Percentiles rank a stretch among this genome's conserved stretches.
phyloP scores from a whole-genome alignment of 1,140 invertebrate genomes.

The Wasmannia auropunctata region DNA sequence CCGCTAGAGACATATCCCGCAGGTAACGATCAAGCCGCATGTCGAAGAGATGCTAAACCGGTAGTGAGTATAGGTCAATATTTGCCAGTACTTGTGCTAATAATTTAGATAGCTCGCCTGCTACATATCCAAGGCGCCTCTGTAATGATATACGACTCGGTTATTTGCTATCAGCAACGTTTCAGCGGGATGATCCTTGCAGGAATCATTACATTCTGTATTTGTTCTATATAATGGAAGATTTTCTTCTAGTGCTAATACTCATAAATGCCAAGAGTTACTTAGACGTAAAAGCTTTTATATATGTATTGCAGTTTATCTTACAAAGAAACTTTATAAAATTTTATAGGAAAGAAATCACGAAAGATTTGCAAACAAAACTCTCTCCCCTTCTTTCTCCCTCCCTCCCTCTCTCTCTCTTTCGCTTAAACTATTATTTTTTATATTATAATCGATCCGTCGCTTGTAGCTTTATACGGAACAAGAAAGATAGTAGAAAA shows the following conservation, averaged over 20 bases:
- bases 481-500: not conserved
- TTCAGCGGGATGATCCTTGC: not conserved
- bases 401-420: not conserved
- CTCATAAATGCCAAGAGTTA: not conserved
- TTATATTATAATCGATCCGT: not conserved
- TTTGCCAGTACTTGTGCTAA: constrained; percentile 43
- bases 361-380: not conserved
- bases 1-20: constrained; percentile 34
- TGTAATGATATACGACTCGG: constrained; percentile 23
- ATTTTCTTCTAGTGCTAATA: not conserved
- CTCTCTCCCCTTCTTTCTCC: no score
- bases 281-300: not conserved
- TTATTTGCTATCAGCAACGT: constrained; percentile 38
- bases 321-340: not conserved
- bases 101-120: constrained; percentile 38
- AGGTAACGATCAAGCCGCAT: constrained; percentile 49
- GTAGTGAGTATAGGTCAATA: constrained; percentile 50
- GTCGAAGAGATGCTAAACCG: constrained; percentile 54
- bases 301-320: not conserved
- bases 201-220: not conserved
- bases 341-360: not conserved
- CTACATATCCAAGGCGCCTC: constrained; percentile 24
- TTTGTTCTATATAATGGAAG: not conserved
- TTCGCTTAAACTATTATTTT: constrained; percentile 12
- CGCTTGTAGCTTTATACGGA: not conserved